These are phyloP conservation scores for Salvelinus namaycush DNA, from an alignment of 2,113 vertebrate species.

Conservation along the genomic window DNA sequence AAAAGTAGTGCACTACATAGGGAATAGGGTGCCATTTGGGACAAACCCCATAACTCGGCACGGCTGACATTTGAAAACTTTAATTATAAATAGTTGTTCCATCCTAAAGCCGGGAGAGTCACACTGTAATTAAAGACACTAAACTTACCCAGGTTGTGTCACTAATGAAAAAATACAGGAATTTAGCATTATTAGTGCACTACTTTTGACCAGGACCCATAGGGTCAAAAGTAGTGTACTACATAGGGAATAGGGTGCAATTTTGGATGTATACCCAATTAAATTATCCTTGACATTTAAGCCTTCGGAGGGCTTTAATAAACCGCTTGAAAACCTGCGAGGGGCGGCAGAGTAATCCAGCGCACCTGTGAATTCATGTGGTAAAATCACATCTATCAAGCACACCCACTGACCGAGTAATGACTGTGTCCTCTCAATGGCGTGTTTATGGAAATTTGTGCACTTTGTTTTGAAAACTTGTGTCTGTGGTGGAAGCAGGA, in stretches of 20 bases:
- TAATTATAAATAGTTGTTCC: not conserved
- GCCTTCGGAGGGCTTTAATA: not conserved
- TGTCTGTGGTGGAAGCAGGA: slow-evolving; percentile 19
- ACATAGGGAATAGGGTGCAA: no score
- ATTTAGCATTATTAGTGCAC: no score
- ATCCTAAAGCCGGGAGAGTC: not conserved
- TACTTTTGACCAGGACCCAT: no score
- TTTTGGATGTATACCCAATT: slow-evolving; percentile 2
- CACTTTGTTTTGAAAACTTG: slow-evolving; percentile 18
- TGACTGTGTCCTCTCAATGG: not conserved
- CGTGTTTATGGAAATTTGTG: slow-evolving; percentile 3
- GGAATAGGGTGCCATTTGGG: not conserved
- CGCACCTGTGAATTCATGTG: slow-evolving; percentile 3
- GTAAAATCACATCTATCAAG: slow-evolving; percentile 13
- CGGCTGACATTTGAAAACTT: slow-evolving; percentile 11
- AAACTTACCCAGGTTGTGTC: not conserved
- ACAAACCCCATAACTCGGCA: not conserved
- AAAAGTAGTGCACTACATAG: no score
- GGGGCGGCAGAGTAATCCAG: not conserved
- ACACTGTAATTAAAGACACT: slow-evolving; percentile 22
- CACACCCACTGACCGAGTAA: not conserved
- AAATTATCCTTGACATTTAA: slow-evolving; percentile 12
- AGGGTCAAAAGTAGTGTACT: no score
- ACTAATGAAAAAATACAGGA: no score
- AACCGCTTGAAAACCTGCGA: not conserved